Conservation (phyloP, 1,140 invertebrate species). For the Cotesia typhae region DNA sequence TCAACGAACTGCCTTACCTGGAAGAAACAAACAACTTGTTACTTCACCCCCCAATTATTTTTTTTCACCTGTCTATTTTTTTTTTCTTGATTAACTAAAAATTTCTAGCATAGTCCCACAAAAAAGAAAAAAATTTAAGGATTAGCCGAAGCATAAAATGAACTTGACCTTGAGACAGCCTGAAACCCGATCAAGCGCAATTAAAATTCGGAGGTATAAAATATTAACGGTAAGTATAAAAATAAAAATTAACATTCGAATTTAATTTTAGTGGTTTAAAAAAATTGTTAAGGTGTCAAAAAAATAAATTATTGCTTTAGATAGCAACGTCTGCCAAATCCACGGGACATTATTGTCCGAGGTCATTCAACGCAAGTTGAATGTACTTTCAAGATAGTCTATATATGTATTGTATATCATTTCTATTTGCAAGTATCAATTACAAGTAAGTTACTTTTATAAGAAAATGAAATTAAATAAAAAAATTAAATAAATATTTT, state of each 20-base stretch:
- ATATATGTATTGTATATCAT: background rate
- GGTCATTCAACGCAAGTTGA: slow-evolving; percentile 53
- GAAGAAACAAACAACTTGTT: too few species aligned
- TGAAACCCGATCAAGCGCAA: background rate
- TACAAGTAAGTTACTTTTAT: background rate
- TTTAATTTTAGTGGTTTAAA: background rate
- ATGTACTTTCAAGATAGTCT: slow-evolving; percentile 39
- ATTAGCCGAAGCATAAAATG: too few species aligned
- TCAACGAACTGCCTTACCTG: background rate
- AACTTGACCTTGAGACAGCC: too few species aligned
- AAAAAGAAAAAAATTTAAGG: too few species aligned
- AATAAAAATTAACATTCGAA: too few species aligned
- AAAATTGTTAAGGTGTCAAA: background rate
- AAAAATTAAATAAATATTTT: background rate
- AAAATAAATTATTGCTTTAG: slow-evolving; percentile 12
- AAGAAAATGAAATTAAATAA: too few species aligned
- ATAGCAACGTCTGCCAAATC: slow-evolving; percentile 18
- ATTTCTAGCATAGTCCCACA: too few species aligned
- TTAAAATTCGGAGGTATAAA: background rate
- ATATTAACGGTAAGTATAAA: too few species aligned
- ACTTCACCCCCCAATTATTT: too few species aligned
- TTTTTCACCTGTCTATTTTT: too few species aligned
- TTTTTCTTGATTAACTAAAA: too few species aligned
- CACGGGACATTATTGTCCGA: slow-evolving; percentile 49
- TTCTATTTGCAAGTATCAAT: background rate